phyloP scores from a whole-genome alignment of 1,140 invertebrate species.

The Stenopsyche tienmushanensis region DNA sequence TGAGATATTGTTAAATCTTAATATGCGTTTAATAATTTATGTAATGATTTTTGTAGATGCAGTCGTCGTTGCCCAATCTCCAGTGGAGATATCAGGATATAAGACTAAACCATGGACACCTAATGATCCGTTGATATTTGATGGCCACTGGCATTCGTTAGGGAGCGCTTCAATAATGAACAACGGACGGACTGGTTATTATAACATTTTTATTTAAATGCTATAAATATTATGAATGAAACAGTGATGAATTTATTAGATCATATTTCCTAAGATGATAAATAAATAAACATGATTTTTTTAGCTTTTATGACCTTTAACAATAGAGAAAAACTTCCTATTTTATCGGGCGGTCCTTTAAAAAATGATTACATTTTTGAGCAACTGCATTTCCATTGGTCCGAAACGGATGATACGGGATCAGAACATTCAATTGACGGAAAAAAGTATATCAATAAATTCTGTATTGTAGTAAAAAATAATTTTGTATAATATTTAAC shows the following conservation, averaged over 20 bases:
- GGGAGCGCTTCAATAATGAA: conserved; percentile 15
- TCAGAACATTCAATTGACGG: conserved; percentile 81
- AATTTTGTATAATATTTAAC: conserved; percentile 7
- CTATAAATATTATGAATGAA: neutral
- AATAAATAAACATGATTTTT: too few species aligned
- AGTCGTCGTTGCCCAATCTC: conserved; percentile 17
- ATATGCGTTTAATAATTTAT: too few species aligned
- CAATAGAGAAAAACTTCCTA: conserved; percentile 43
- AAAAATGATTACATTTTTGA: conserved; percentile 68
- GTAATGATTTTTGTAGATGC: neutral
- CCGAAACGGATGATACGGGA: conserved; percentile 67
- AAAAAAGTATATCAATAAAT: conserved; percentile 47
- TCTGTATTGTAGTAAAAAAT: neutral
- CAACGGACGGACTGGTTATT: conserved; percentile 21
- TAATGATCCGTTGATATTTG: neutral
- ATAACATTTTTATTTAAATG: neutral
- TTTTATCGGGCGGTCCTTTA: conserved; percentile 63
- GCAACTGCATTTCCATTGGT: conserved; percentile 86
- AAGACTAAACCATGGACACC: neutral
- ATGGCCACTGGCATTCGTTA: conserved; percentile 2
- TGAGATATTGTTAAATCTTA: too few species aligned
- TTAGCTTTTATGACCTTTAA: conserved; percentile 25
- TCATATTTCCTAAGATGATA: too few species aligned
- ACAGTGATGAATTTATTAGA: too few species aligned
- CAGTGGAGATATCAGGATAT: neutral